Conservation (phyloP, 2,113 vertebrate genomes). For the Accipiter virgatus region DNA sequence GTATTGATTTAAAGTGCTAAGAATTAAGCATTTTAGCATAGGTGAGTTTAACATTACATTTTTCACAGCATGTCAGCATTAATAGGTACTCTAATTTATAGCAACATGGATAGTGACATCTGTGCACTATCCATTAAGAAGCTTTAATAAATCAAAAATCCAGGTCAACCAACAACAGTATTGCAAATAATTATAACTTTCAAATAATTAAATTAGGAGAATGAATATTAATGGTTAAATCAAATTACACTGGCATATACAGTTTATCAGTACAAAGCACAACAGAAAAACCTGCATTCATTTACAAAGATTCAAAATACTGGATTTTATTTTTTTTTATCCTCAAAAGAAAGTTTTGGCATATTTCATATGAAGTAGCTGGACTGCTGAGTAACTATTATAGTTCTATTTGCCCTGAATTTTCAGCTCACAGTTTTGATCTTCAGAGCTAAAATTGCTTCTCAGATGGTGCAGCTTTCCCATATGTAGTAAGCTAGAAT, state of each 20-base stretch:
- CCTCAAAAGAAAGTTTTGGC: not conserved
- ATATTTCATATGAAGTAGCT: not conserved
- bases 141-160: conserved; percentile 54
- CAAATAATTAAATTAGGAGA: not conserved
- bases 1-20: conserved; percentile 11
- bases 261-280: not conserved
- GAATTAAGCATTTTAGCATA: not conserved
- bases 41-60: conserved; percentile 2
- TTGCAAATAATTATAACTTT: conserved; percentile 36
- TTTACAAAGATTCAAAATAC: not conserved
- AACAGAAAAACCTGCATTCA: not conserved
- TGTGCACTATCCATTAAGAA: conserved; percentile 23
- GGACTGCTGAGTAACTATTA: not conserved
- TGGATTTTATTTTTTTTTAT: not conserved
- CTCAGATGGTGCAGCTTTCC: not conserved
- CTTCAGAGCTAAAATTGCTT: not conserved
- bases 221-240: conserved; percentile 8
- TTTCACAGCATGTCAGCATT: not conserved
- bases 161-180: conserved; percentile 31
- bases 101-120: conserved; percentile 13
- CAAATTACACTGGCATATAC: not conserved
- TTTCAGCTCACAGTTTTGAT: not conserved
- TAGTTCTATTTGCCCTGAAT: not conserved
- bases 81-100: conserved; percentile 20
- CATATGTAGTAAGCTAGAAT: not conserved